Base-by-base conservation (phyloP, 2,888 invertebrate species). In the Tholera decimalis region DNA sequence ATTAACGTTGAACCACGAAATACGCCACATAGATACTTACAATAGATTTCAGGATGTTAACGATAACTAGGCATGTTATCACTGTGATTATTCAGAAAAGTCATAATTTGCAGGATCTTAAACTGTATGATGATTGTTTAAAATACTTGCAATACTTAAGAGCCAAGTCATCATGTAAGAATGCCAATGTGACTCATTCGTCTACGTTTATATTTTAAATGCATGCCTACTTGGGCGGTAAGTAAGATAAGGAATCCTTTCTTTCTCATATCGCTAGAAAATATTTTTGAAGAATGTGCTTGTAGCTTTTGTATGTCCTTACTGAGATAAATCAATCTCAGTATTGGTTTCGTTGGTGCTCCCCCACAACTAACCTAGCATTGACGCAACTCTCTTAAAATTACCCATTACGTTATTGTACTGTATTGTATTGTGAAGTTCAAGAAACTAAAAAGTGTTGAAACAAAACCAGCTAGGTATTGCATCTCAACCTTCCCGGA, bases 101-200 rank as follows among this genome's bases (percentile, higher is more conserved):
- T 24, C 15, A 8, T 7, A 18, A 28, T 6, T 28, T 28, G 6
- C 28, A 47, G 46, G 28, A 28, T 6, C n/a, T 4, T 11, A 47
- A 47, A 28, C 47, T 18, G 18, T 11, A 6, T 11, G 18, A n/a
- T 2, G 13, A 47, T 47, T 63, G 18, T 0, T 54, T 37, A 3
- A 37, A 22, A 62, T 46, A 4, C 9, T 8, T 18, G 35, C 47
- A 53, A 41, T 59, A 9, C 37, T 41, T 18, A 59, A 39, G 20
- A 64, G 3, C 18, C 53, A 60, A 33, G 46, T 41, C 73, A 75
- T 60, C 57, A 64, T 57, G 9, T 18, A 50, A 46, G 73, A 75
- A 74, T 74, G 55, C 53, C 26, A 54, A 72, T 56, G 46, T 75
- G 76, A 75, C 20, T 74, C 76, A 74, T 49, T 65, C 54, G 18